Base-by-base conservation (phyloP, 2,113 vertebrate genomes). In the Vulpes vulpes region DNA sequence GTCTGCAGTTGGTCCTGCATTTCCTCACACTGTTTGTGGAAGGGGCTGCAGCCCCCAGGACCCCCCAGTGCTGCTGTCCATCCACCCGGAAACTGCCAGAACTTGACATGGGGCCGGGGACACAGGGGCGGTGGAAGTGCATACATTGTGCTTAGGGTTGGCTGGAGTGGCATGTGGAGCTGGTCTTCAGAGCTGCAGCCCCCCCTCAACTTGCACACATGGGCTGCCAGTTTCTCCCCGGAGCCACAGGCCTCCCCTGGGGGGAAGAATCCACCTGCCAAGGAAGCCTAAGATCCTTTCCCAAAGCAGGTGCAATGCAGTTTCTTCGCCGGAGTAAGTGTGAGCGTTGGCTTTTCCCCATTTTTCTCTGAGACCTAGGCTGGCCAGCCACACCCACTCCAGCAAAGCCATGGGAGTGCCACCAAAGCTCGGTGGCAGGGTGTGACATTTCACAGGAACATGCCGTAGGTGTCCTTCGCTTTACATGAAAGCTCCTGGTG, bases 161-260 rank as follows among this genome's bases (percentile, higher is more conserved):
- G 53, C 32, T 3, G 59, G 65, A n/a, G 38, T 0, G 0, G n/a
- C 2, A 0, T 9, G 2, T 60, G 73, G 30, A 20, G 62, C 59
- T 19, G 0, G n/a, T 65, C 25, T 89, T n/a, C 8, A 3, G 30
- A 89, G 83, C 59, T 8, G 1, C 23, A 1, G 51, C 9, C 1
- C 2, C 0, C 1, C 22, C 4, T 43, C 32, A 2, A 57, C 62
- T 49, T 0, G 19, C 8, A 9, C 16, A 1, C 2, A 0, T 5
- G 15, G 49, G 65, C 84, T 10, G 35, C 43, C 11, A 0, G 20
- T 32, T 30, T 2, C 0, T 43, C 32, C 51, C 22, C 8, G 8
- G 82, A 2, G 23, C 20, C 38, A 11, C 65, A 1, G 82, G 57
- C 57, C 69, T 91, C 49, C 1, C 51, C 43, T 12, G 5, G 55